phyloP scores from a whole-genome alignment of 92 coral and sea anemone species.

The Virgularia gustaviana region DNA sequence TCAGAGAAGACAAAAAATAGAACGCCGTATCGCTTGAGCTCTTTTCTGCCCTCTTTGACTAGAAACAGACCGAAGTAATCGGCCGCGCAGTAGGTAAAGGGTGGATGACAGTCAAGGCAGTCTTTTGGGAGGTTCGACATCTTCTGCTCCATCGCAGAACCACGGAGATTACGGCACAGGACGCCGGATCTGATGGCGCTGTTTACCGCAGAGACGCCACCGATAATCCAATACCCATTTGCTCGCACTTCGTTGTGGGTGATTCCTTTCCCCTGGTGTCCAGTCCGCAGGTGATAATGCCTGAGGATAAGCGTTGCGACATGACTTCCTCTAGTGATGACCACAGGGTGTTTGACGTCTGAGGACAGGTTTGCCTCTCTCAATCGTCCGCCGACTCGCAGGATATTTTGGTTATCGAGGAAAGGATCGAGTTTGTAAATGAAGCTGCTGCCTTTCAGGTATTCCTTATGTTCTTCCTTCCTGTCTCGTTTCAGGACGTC shows the following conservation, averaged over 20 bases:
- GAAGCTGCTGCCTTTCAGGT: slow-evolving; percentile 26
- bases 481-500: not conserved
- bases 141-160: not conserved
- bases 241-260: not conserved
- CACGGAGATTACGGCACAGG: not conserved
- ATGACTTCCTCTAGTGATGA: not conserved
- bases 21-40: no score
- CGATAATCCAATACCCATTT: not conserved
- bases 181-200: not conserved
- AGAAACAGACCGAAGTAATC: no score
- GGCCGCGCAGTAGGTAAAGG: not conserved
- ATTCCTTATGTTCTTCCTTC: not conserved
- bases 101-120: not conserved
- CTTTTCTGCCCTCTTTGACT: no score
- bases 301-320: not conserved
- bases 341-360: not conserved
- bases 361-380: not conserved
- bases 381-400: slow-evolving; percentile 2
- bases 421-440: slow-evolving; percentile 51
- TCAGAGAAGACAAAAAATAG: not conserved
- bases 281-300: not conserved
- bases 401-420: not conserved
- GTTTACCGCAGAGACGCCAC: not conserved
- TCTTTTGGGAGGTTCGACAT: not conserved
- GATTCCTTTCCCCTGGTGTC: not conserved